phyloP scores from a whole-genome alignment of 2,113 vertebrate species.

The Gallinago paraguaiae region DNA sequence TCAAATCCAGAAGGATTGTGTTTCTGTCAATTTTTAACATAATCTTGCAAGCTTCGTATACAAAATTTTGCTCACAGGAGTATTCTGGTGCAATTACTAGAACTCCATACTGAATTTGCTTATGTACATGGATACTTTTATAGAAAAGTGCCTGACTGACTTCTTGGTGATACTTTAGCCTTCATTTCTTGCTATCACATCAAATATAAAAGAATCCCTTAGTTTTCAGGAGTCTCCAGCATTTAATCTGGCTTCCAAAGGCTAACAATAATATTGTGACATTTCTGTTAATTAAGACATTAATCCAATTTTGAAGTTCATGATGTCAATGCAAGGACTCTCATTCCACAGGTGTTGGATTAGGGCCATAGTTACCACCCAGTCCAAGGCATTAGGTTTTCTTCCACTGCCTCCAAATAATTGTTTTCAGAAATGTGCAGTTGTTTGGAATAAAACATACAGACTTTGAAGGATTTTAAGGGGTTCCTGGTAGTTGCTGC shows the following conservation, averaged over 20 bases:
- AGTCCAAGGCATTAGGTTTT: not conserved
- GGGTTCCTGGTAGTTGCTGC: slow-evolving; percentile 16
- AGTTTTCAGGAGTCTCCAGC: not conserved
- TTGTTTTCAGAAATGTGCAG: not conserved
- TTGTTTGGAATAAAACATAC: not conserved
- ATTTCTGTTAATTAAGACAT: not conserved
- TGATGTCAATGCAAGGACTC: not conserved
- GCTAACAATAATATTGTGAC: not conserved
- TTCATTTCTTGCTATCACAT: not conserved
- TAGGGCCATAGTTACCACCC: not conserved
- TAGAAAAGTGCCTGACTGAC: not conserved
- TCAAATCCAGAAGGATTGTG: not conserved
- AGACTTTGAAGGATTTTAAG: not conserved
- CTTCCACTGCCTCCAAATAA: not conserved
- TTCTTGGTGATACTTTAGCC: not conserved
- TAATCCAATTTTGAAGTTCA: not conserved
- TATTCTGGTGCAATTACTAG: not conserved
- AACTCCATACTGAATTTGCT: not conserved
- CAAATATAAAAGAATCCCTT: not conserved
- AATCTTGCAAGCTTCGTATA: not conserved
- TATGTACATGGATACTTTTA: fast-evolving
- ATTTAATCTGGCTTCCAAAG: not conserved
- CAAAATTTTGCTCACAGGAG: not conserved
- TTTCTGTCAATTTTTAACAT: not conserved
- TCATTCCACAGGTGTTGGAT: not conserved